Base-by-base conservation (phyloP, 2,888 invertebrate genomes). In the Notocelia uddmanniana region DNA sequence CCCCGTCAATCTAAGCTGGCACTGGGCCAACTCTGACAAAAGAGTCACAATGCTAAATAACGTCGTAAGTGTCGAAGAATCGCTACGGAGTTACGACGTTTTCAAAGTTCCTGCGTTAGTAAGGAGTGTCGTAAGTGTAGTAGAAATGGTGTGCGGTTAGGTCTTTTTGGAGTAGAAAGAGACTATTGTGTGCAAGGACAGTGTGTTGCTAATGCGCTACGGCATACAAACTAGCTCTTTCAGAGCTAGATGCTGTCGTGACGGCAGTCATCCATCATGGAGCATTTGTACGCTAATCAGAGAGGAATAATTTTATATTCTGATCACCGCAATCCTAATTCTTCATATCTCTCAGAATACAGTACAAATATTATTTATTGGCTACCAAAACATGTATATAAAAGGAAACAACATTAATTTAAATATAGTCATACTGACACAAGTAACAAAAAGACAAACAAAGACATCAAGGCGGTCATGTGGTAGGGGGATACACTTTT, bases 181-280 rank as follows among this genome's bases (percentile, higher is more conserved):
- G 18, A 37, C 52, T 64, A 64, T 63, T 63, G 63, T 63, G 45
- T 26, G 50, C 52, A 37, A 52, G 37, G 21, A 34, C 52, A 37
- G 52, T 34, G 63, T 34, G 50, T 54, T 64, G 34, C 52, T 64
- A 64, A 64, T 64, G 64, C 54, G 54, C 37, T 52, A 34, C 31
- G 64, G 52, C 52, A 54, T 64, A 64, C 64, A 64, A 52, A 64
- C 64, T 64, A 52, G 52, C 64, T 64, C 64, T 64, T 64, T 54
- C 64, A 52, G 52, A 52, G 60, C 60, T 45, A 26, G 63, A 50
- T 15, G 55, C 13, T 26, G 45, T n/a, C 41, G 63, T 63, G 63
- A 63, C 50, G 48, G 21, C 34, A 37, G 52, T 21, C 37, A 64
- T 64, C 64, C 64, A 64, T 64, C 52, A 64, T 54, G 37, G 34